These are phyloP conservation scores for Scolopax mira DNA, from an alignment of 2,113 vertebrate species.

Conservation along the genomic window DNA sequence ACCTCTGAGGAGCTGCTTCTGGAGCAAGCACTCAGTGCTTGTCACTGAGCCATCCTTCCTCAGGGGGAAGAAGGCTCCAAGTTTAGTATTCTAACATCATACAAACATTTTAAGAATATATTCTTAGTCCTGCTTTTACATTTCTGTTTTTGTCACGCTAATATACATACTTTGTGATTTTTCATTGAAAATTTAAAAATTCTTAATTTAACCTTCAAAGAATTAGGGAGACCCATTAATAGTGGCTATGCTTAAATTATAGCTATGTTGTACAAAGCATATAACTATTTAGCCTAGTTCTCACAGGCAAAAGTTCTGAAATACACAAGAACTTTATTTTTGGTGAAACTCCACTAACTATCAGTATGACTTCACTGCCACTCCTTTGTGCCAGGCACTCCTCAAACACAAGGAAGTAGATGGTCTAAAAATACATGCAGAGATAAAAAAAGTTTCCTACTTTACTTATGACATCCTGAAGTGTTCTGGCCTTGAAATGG, in stretches of 20 bases:
- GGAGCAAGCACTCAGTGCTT: background rate
- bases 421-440: constrained; percentile 31
- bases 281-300: background rate
- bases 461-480: constrained; percentile 41
- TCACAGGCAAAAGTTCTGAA: background rate
- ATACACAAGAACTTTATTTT: background rate
- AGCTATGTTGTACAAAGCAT: rapidly evolving
- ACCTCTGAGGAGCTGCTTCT: background rate
- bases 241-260: background rate
- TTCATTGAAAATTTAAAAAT: background rate
- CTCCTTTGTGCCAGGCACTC: background rate
- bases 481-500: constrained; percentile 16
- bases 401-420: background rate
- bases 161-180: background rate
- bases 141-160: background rate
- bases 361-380: background rate
- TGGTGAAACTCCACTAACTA: background rate
- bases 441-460: constrained; percentile 25
- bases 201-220: background rate
- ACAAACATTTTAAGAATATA: background rate
- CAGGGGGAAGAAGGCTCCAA: background rate
- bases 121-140: background rate
- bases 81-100: background rate
- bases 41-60: background rate
- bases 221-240: background rate